phyloP scores from a whole-genome alignment of 2,888 invertebrate genomes.

The Flexamia atlantica region DNA sequence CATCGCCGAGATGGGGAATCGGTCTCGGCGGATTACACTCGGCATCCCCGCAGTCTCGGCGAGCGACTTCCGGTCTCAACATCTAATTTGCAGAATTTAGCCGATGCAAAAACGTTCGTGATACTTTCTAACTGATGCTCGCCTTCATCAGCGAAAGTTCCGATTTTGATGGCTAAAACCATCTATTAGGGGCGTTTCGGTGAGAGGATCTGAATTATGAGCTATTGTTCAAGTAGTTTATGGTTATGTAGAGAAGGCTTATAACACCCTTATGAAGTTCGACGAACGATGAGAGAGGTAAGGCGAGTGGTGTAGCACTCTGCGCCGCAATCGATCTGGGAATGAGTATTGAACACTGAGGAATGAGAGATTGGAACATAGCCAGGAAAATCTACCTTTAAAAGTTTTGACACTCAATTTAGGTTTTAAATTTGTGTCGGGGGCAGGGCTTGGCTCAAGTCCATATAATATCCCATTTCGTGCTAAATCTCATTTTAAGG shows the following conservation, averaged over 20 bases:
- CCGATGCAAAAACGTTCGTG: background rate
- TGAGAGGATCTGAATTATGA: background rate
- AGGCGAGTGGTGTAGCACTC: background rate
- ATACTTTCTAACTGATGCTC: conserved; percentile 1
- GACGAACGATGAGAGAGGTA: background rate
- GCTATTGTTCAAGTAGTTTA: conserved; percentile 10
- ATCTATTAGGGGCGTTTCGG: conserved; percentile 17
- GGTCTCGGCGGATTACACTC: background rate
- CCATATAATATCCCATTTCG: no score
- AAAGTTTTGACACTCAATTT: no score
- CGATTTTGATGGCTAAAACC: background rate
- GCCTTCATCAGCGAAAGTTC: conserved; percentile 11
- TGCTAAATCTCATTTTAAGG: no score
- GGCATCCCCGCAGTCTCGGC: background rate
- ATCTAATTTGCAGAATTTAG: conserved; percentile 24
- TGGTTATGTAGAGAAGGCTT: background rate
- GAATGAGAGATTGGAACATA: no score
- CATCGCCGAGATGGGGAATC: conserved; percentile 2
- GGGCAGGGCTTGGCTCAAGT: no score
- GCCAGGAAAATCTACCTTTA: no score
- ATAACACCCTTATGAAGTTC: background rate
- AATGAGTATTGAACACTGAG: no score
- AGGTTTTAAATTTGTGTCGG: no score
- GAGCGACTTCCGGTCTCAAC: conserved; percentile 30
- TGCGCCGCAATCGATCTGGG: no score